A percentile compares a stretch with the other conserved stretches of the same genome.
phyloP scores from a whole-genome alignment of 1,140 invertebrate genomes.

The Rhynchophorus ferrugineus region DNA sequence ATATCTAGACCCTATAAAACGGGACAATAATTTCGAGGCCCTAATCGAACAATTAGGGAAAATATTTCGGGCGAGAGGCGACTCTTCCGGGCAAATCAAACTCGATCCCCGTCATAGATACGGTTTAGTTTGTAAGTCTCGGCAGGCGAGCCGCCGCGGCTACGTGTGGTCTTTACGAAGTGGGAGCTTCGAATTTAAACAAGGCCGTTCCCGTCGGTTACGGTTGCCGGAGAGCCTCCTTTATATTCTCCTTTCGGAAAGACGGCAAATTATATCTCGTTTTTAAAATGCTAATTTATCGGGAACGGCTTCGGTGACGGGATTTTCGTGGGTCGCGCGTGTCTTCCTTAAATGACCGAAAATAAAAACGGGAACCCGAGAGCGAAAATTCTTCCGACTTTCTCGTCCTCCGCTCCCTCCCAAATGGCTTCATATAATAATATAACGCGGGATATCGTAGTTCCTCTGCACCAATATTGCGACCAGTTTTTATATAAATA shows the following conservation, averaged over 20 bases:
- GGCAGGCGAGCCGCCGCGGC: constrained; percentile 10
- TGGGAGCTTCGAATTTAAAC: constrained; percentile 19
- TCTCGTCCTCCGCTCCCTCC: no score
- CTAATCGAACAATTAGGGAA: constrained; percentile 4
- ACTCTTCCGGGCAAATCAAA: constrained; percentile 17
- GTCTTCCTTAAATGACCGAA: no score
- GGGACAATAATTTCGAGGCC: background rate
- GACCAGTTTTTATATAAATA: no score
- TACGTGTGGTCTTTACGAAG: constrained; percentile 20
- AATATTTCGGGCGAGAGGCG: constrained; percentile 2
- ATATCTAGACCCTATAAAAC: background rate
- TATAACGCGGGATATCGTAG: no score
- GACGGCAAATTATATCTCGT: constrained; percentile 5
- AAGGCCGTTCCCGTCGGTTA: constrained; percentile 7
- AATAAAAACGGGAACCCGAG: no score
- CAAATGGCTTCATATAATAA: no score
- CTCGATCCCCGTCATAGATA: constrained; percentile 20
- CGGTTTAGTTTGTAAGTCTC: constrained; percentile 17
- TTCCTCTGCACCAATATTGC: no score
- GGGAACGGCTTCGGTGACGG: background rate
- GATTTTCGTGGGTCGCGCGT: background rate
- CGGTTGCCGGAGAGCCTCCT: constrained; percentile 9
- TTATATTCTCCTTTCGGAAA: constrained; percentile 12
- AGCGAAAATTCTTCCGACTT: no score
- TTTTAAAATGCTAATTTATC: constrained; percentile 4